Percentiles rank a stretch among this genome's conserved stretches.
These are phyloP conservation scores for Stigmatopora argus DNA, from an alignment of 2,113 vertebrate species.

Conservation along the genomic window DNA sequence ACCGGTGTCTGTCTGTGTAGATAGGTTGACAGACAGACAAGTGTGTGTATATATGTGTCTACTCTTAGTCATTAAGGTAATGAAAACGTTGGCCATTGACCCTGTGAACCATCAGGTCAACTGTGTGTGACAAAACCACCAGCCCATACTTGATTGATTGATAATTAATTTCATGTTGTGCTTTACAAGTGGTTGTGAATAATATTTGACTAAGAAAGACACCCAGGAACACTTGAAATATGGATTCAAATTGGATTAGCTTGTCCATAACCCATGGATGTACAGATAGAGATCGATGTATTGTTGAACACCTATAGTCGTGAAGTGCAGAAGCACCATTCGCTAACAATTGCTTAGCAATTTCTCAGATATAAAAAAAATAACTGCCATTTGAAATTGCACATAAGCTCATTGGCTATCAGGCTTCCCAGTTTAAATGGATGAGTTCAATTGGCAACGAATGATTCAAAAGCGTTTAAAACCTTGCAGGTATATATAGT, in stretches of 20 bases:
- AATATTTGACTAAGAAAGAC: neutral
- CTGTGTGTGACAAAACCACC: neutral
- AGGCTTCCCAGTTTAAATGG: too few species aligned
- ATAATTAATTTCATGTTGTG: neutral
- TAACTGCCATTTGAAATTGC: conserved; percentile 46
- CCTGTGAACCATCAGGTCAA: neutral
- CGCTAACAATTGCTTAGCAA: conserved; percentile 60
- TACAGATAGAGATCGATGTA: conserved; percentile 38
- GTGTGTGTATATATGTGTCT: too few species aligned
- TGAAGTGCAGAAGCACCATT: conserved; percentile 48
- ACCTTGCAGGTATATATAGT: too few species aligned
- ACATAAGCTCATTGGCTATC: conserved; percentile 32
- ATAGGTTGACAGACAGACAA: too few species aligned
- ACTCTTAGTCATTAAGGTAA: neutral
- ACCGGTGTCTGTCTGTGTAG: too few species aligned
- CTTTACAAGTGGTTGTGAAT: neutral
- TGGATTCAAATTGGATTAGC: neutral
- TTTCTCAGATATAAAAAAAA: conserved; percentile 58
- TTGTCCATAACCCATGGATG: conserved; percentile 33
- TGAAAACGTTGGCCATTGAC: neutral
- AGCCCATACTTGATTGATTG: neutral
- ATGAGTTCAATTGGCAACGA: too few species aligned
- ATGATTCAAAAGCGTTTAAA: too few species aligned
- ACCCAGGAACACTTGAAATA: neutral
- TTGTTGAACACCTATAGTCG: conserved; percentile 26